These are phyloP conservation scores for Aurelia coerulea DNA, from an alignment of 30 jellyfish, hydroid and myxozoan genomes.

Conservation along the genomic window DNA sequence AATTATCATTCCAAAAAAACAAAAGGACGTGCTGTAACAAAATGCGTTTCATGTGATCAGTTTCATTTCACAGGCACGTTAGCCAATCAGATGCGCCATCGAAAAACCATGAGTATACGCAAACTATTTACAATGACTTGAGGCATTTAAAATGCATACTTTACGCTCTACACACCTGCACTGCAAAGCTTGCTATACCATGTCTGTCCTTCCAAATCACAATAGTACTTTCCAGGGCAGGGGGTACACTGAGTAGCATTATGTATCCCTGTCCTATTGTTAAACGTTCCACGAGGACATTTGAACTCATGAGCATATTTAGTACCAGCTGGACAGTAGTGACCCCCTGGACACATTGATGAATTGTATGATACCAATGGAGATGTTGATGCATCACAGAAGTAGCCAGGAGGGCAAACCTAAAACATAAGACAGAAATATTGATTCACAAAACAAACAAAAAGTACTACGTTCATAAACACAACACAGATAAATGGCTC, in stretches of 20 bases:
- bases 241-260: slow-evolving; percentile 83
- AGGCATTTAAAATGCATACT: not conserved
- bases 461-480: no score
- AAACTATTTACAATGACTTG: no score
- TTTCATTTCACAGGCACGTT: no score
- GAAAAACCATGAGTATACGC: no score
- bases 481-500: no score
- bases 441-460: not conserved
- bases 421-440: not conserved
- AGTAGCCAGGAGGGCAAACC: slow-evolving; percentile 98
- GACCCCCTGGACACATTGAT: slow-evolving; percentile 91
- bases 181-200: slow-evolving; percentile 81
- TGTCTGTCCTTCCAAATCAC: slow-evolving; percentile 89
- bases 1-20: no score
- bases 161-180: slow-evolving; percentile 62
- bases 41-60: no score
- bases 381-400: slow-evolving; percentile 78
- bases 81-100: no score
- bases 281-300: slow-evolving; percentile 98
- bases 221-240: slow-evolving; percentile 94
- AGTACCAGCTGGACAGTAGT: slow-evolving; percentile 94
- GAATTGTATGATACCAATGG: slow-evolving; percentile 72
- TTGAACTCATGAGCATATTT: slow-evolving; percentile 75
- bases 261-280: slow-evolving; percentile 81
- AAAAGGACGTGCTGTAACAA: no score